Percentiles rank a stretch among this genome's conserved stretches.
Conservation (phyloP, 2,888 invertebrate species). For the Andricus curvator region DNA sequence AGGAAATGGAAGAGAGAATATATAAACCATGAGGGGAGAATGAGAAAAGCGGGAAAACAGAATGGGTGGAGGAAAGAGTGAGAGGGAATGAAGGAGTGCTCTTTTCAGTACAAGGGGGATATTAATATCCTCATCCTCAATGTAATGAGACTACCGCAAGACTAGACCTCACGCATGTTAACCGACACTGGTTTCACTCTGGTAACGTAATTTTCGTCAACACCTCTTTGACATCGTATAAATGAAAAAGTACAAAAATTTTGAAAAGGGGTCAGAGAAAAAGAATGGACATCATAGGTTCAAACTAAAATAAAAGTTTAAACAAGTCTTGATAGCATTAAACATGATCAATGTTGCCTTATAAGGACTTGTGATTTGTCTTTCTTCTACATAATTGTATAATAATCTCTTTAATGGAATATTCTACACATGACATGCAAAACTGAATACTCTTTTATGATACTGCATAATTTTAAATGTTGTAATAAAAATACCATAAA, state of each 20-base stretch:
- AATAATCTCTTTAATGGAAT: too few species aligned
- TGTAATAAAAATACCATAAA: not conserved
- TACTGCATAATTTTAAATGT: not conserved
- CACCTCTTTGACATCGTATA: not conserved
- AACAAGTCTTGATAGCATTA: too few species aligned
- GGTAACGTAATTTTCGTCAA: not conserved
- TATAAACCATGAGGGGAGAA: not conserved
- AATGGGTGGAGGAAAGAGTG: constrained; percentile 40
- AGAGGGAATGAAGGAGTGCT: constrained; percentile 8
- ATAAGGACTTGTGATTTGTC: too few species aligned
- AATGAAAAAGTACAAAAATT: too few species aligned
- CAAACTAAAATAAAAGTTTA: too few species aligned
- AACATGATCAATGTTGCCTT: too few species aligned
- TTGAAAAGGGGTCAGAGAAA: too few species aligned
- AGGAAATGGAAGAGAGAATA: constrained; percentile 12
- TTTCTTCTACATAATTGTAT: too few species aligned
- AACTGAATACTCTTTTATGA: too few species aligned
- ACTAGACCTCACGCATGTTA: constrained; percentile 47
- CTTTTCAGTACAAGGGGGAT: constrained; percentile 45
- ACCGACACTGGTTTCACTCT: not conserved
- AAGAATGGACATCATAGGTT: too few species aligned
- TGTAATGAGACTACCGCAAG: constrained; percentile 50
- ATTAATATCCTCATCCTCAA: constrained; percentile 56
- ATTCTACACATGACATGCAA: too few species aligned
- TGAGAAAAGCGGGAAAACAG: constrained; percentile 1